Conservation (phyloP, 2,797 vertebrate genomes). For the Clarias pachynema region DNA sequence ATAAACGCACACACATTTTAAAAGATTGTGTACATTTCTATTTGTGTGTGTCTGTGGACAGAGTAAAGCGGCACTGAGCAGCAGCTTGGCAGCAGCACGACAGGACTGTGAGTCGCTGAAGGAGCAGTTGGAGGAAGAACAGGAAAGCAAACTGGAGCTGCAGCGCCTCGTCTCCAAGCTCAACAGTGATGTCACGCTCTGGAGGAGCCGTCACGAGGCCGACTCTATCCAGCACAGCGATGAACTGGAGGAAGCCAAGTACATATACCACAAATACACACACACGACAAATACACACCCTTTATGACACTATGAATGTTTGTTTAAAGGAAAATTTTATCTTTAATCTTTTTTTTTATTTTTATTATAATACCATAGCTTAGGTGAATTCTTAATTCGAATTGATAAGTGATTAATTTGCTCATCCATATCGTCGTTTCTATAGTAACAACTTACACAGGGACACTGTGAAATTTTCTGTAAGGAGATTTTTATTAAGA, state of each 20-base stretch:
- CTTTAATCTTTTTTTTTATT: too few species aligned
- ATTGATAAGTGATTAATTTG: not conserved
- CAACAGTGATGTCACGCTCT: constrained; percentile 80
- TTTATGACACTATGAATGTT: not conserved
- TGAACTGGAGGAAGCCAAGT: constrained; percentile 82
- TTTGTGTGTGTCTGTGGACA: constrained; percentile 47
- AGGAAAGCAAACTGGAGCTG: constrained; percentile 83
- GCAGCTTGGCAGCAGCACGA: constrained; percentile 64
- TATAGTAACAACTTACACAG: not conserved
- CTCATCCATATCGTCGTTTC: not conserved
- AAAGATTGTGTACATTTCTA: not conserved
- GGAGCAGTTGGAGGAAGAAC: constrained; percentile 85
- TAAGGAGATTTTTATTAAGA: not conserved
- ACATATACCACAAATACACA: constrained; percentile 13
- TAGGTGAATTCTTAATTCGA: not conserved
- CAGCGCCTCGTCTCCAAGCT: constrained; percentile 82
- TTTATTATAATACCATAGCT: not conserved
- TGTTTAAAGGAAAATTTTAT: too few species aligned
- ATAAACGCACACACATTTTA: not conserved
- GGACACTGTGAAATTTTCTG: not conserved
- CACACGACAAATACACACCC: not conserved
- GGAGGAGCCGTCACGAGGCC: constrained; percentile 77
- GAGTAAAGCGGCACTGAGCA: constrained; percentile 67
- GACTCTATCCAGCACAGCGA: constrained; percentile 78
- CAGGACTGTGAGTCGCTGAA: constrained; percentile 77